These are phyloP conservation scores for Peromyscus melanophrys DNA, from an alignment of 2,797 vertebrate genomes.

Conservation along the genomic window DNA sequence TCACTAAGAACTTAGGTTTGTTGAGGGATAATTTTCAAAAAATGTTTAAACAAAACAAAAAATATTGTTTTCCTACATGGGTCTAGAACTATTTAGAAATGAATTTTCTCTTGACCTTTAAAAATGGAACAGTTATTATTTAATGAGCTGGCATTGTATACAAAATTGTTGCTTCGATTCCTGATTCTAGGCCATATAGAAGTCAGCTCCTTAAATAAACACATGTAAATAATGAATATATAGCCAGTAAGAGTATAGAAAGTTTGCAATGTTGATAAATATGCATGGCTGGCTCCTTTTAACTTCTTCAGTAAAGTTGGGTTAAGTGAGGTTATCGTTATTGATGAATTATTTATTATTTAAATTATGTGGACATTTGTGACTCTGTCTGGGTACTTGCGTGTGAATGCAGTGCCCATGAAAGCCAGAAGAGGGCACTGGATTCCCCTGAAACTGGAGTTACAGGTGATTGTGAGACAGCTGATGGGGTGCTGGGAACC, in stretches of 20 bases:
- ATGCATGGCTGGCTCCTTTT: not conserved
- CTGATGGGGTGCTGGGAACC: not conserved
- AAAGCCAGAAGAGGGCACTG: not conserved
- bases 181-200: conserved; percentile 37
- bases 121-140: not conserved
- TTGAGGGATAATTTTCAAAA: not conserved
- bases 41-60: not conserved
- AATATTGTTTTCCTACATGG: not conserved
- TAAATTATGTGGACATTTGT: not conserved
- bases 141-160: not conserved
- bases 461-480: not conserved
- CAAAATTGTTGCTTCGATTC: not conserved
- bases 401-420: not conserved
- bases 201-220: not conserved
- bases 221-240: conserved; percentile 51
- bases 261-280: conserved; percentile 27
- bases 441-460: not conserved
- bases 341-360: conserved; percentile 4
- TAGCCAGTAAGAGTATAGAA: not conserved
- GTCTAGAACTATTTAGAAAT: not conserved
- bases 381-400: not conserved
- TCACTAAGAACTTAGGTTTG: not conserved
- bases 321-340: not conserved
- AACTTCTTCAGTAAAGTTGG: not conserved
- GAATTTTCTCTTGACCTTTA: conserved; percentile 23